Percentiles rank a stretch among this genome's conserved stretches.
phyloP scores from a whole-genome alignment of 2,888 invertebrate genomes.

The Metallyticus violacea region DNA sequence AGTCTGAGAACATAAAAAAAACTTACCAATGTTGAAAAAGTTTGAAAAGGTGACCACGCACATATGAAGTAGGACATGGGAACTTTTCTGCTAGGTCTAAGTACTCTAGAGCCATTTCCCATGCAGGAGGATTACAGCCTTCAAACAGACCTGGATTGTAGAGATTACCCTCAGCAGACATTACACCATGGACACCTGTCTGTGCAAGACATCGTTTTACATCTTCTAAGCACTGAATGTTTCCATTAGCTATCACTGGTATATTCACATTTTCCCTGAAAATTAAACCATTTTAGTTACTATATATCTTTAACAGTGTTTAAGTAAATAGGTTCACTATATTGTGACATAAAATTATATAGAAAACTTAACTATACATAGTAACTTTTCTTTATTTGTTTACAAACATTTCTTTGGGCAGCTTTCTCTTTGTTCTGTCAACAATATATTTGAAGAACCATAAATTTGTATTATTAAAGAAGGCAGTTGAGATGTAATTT shows the following conservation, averaged over 20 bases:
- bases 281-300: conserved; percentile 29
- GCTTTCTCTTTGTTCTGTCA: too few species aligned
- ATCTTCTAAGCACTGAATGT: conserved; percentile 89
- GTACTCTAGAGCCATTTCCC: conserved; percentile 89
- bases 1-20: background rate
- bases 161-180: conserved; percentile 95
- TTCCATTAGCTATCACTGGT: conserved; percentile 97
- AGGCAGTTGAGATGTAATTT: too few species aligned
- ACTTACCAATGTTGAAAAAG: conserved; percentile 87
- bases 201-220: conserved; percentile 76
- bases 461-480: too few species aligned
- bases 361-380: too few species aligned
- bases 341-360: too few species aligned
- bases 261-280: conserved; percentile 77
- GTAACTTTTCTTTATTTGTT: too few species aligned
- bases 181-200: conserved; percentile 83
- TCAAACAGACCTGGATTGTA: conserved; percentile 94
- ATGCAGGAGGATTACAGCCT: conserved; percentile 73
- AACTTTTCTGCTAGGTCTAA: conserved; percentile 74
- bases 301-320: too few species aligned
- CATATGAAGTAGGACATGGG: conserved; percentile 85
- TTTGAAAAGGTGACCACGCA: conserved; percentile 95
- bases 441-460: too few species aligned
- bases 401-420: too few species aligned
- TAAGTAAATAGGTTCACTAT: too few species aligned